Evolutionary conservation across 2,797 vertebrate genomes (phyloP), one percentile per base, ranked within the genome.

Genomic region (Falco biarmicus): DNA sequence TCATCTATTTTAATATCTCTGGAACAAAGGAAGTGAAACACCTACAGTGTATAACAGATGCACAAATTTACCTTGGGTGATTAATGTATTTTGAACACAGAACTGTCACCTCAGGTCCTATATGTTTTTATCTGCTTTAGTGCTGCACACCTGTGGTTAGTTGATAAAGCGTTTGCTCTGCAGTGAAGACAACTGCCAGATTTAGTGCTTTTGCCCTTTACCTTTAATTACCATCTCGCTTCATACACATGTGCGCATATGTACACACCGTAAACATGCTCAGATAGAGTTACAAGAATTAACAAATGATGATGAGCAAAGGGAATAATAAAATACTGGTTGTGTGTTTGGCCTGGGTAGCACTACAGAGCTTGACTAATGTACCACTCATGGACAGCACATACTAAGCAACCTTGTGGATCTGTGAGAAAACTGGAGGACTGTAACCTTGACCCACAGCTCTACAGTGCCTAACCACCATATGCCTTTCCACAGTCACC

Each of bases 51-150:
- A 54, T 84, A 97, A 81, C 93, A 97, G 95, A 93, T 96, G 80
- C 68, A 61, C 63, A 87, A 83, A 73, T 94, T 91, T 89, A 76
- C 53, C 68, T 34, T 45, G 26, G 48, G 37, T 95, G 75, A 90
- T 91, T 85, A 94, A 84, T 95, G 86, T 71, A 95, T 93, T 81
- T 93, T 94, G 86, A 88, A 41, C 74, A 66, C 43, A 71, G 66
- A 94, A 84, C 75, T 93, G 95, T 91, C 95, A 92, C 89, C 41
- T 94, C 51, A 69, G 94, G 45, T 54, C 51, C 60, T 95, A 56
- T 64, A 94, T 92, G 57, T 82, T 68, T 97, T 96, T 93, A 92
- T 94, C 69, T 96, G 54, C 70, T 80, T 77, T 90, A 65, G 29
- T 10, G 65, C 90, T 60, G 41, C 50, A 81, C 79, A 90, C 71